A percentile compares a stretch with the other conserved stretches of the same genome.
Conservation (phyloP, 1,140 invertebrate genomes). For the Drosophila pallidifrons region DNA sequence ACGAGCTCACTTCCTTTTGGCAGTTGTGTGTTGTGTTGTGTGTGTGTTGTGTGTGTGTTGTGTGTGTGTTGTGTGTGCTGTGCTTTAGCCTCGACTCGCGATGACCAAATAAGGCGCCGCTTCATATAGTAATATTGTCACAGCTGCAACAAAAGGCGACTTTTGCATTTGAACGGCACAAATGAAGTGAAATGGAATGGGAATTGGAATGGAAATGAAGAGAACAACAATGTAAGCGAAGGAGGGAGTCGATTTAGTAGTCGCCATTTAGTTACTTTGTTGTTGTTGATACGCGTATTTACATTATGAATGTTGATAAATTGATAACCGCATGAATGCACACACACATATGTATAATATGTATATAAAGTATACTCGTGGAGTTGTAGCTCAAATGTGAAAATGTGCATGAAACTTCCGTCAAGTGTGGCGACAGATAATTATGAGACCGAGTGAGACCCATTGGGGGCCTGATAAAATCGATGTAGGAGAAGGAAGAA, state of each 20-base stretch:
- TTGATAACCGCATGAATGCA: conserved; percentile 39
- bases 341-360: too few relatives aligned
- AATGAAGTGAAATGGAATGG: not conserved
- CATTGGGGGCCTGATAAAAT: conserved; percentile 34
- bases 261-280: conserved; percentile 12
- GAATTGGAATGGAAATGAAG: not conserved
- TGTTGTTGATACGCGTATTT: conserved; percentile 18
- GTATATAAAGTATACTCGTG: not conserved
- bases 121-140: conserved; percentile 37
- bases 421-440: conserved; percentile 60
- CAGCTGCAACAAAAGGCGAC: conserved; percentile 53
- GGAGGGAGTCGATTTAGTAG: conserved; percentile 3
- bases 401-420: conserved; percentile 63
- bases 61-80: not conserved
- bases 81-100: not conserved
- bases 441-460: conserved; percentile 25
- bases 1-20: conserved; percentile 60
- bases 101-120: conserved; percentile 65
- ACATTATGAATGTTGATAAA: conserved; percentile 54
- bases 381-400: conserved; percentile 38
- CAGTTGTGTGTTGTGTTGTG: conserved; percentile 14
- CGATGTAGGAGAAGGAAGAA: not conserved
- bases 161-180: conserved; percentile 1
- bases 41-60: not conserved
- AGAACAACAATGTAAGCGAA: not conserved